Evolutionary conservation across 2,113 vertebrate genomes (phyloP), one percentile per base, ranked within the genome.

Genomic region (Pelecanus crispus): DNA sequence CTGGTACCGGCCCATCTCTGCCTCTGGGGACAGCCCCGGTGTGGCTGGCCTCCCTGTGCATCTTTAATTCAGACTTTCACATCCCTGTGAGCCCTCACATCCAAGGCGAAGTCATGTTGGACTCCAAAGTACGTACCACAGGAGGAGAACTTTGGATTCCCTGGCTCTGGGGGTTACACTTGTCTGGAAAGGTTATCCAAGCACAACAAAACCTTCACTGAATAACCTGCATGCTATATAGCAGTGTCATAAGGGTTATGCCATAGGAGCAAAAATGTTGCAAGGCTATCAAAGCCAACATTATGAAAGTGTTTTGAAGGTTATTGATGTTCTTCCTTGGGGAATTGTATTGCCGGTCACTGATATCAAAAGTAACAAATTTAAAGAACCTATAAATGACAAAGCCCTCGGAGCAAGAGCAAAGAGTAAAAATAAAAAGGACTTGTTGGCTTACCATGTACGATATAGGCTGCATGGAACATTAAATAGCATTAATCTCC

Each of bases 301-400:
- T 96, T 96, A 96, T 88, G 81, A 96, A 97, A 97, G 94, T 74
- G 83, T 83, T 96, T 95, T 90, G 96, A 71, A 47, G 13, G 65
- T 97, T 94, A 96, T 81, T 97, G 97, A 94, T 96, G 94, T 83
- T 93, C 88, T 81, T 95, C 87, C 61, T 90, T 83, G 0, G 72
- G 92, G 96, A 94, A 96, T 97, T 95, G 92, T 97, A 96, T 96
- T 95, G 96, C 94, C 94, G 86, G 71, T 95, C 97, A 94, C 97
- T 62, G 92, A 68, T 97, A 97, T 93, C 96, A 95, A 92, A 94
- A 92, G 97, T 91, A 96, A 97, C 97, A 96, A 93, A 97, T 97
- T 97, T 96, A 91, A 92, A 95, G 97, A 94, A 93, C 83, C 91
- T 91, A 38, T 96, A 95, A 97, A 97, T 88, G 97, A 94, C 95